Base-by-base conservation (phyloP, 2,888 invertebrate genomes). In the Pammene fasciana region DNA sequence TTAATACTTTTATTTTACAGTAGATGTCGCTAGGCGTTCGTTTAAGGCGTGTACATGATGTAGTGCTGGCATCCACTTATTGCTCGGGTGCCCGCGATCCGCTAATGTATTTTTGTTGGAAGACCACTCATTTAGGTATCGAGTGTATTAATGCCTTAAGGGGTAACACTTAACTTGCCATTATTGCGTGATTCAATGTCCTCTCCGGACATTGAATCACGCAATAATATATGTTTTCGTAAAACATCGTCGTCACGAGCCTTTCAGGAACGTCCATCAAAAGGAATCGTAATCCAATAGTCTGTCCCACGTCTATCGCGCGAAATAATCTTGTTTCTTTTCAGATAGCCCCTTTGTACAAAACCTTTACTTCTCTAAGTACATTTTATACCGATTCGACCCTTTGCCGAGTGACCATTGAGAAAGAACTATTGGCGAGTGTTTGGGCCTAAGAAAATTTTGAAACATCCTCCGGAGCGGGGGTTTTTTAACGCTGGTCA, bases 361-460 rank as follows among this genome's bases (percentile, higher is more conserved):
- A 82, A 83, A 83, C 83, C 80, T 81, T 79, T 80, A 76, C 81
- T 78, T 74, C 75, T 76, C 80, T 87, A 87, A 87, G 83, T 86
- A 86, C 87, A 86, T 88, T 88, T 88, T 88, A 87, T 85, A 83
- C 80, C 77, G 34, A 74, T 79, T 78, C 81, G 84, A 79, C 84
- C 87, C 83, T 87, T 86, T 80, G 79, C 80, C 78, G 75, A 78
- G 76, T 55, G 71, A 55, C 83, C 81, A 82, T 71, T 48, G 48
- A 68, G 14, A 38, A 36, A 72, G 84, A 81, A 72, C 83, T 64
- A 38, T 72, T 41, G 26, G 38, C 54, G 38, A 38, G 26, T 43
- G 54, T 55, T 9, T 45, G n/a, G 6, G 9, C 1, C 38, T 13
- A 13, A 9, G 45, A 55, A 41, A 11, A 11, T 9, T 56, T 16